A percentile compares a stretch with the other conserved stretches of the same genome.
Evolutionary conservation across 2,797 vertebrate species (phyloP).

Genomic region (Muraenolepis orangiensis): DNA sequence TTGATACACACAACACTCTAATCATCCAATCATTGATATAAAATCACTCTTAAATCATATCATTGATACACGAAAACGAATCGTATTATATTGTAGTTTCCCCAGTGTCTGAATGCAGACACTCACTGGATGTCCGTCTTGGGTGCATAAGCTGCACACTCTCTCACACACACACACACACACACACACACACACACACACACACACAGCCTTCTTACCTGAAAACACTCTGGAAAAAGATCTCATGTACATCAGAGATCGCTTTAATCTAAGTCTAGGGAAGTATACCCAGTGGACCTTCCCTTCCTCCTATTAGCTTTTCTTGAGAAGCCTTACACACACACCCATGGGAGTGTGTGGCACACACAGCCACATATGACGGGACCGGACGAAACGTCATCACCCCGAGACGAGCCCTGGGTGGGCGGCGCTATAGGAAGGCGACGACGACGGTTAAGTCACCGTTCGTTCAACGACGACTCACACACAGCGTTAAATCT

Average conservation of each 20-base stretch:
- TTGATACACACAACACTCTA: background rate
- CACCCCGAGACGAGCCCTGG: conserved; percentile 50
- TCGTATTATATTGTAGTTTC: too few species aligned
- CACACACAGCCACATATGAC: background rate
- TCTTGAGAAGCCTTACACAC: conserved; percentile 13
- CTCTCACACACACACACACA: too few species aligned
- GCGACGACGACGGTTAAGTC: conserved; percentile 33
- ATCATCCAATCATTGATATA: background rate
- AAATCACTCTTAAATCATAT: background rate
- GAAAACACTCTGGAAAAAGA: conserved; percentile 65
- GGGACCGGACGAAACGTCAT: conserved; percentile 56
- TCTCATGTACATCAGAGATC: conserved; percentile 65
- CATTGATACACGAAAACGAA: too few species aligned
- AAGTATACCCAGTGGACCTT: conserved; percentile 25
- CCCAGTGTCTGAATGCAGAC: background rate
- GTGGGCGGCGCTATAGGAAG: too few species aligned
- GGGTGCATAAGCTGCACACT: too few species aligned
- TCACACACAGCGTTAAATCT: background rate
- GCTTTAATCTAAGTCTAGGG: conserved; percentile 16
- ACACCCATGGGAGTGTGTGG: background rate
- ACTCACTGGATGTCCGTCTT: too few species aligned
- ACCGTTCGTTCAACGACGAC: too few species aligned
- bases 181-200: too few species aligned
- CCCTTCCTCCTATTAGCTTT: conserved; percentile 35
- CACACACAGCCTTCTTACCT: conserved; percentile 71